These are phyloP conservation scores for Trididemnum nubilum DNA, from an alignment of 23 tunicate genomes.

Conservation along the genomic window DNA sequence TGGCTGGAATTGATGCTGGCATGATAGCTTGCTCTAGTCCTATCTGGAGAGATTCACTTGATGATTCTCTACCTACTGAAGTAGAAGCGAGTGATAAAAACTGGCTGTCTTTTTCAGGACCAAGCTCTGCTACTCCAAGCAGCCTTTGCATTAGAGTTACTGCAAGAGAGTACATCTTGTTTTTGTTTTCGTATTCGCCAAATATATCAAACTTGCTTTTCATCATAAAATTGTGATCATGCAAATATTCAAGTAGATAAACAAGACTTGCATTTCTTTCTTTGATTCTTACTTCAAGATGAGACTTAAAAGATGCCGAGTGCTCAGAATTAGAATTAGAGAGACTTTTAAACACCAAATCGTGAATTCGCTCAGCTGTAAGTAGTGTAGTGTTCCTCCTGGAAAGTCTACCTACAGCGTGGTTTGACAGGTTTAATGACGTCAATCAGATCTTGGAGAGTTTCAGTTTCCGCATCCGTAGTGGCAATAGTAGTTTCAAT, in stretches of 20 bases:
- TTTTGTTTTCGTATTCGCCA: constrained; percentile 47
- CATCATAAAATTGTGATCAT: constrained; percentile 35
- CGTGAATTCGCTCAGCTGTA: constrained; percentile 45
- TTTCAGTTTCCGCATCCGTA: constrained; percentile 28
- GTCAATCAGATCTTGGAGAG: constrained; percentile 40
- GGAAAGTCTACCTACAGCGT: constrained; percentile 42
- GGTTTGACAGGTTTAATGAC: constrained; percentile 46
- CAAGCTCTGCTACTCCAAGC: constrained; percentile 34
- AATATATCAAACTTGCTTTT: constrained; percentile 38
- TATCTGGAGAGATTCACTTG: constrained; percentile 41
- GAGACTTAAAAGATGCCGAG: constrained; percentile 36
- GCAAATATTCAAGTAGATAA: constrained; percentile 42
- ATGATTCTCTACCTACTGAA: constrained; percentile 20
- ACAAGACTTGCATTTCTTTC: constrained; percentile 36
- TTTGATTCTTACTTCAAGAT: constrained; percentile 37
- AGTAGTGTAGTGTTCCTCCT: constrained; percentile 34
- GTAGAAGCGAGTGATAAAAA: constrained; percentile 44
- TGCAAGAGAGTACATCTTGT: constrained; percentile 50
- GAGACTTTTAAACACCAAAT: constrained; percentile 37
- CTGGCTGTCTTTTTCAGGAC: constrained; percentile 38
- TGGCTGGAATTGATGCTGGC: constrained; percentile 52
- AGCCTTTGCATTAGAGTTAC: constrained; percentile 47
- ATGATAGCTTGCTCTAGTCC: constrained; percentile 52
- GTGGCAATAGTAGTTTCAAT: constrained; percentile 30
- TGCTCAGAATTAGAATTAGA: constrained; percentile 38